phyloP scores from a whole-genome alignment of 2,888 invertebrate species.

The Magallana nippona region DNA sequence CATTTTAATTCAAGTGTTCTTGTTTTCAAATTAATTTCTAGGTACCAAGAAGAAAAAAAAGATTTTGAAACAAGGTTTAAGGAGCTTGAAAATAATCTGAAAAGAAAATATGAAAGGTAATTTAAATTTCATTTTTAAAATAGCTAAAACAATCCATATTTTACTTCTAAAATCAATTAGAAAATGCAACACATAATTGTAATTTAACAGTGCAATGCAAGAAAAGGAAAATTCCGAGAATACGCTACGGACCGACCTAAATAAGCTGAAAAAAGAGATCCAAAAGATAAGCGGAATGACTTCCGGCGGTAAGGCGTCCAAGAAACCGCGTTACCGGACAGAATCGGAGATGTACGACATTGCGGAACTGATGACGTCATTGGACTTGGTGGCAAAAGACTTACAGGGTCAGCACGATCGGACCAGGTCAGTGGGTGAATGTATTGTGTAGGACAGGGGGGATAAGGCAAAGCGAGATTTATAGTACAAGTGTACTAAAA shows the following conservation, averaged over 20 bases:
- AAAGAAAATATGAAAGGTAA: slow-evolving; percentile 39
- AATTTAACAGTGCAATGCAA: slow-evolving; percentile 7
- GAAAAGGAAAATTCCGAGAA: slow-evolving; percentile 7
- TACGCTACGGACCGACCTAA: slow-evolving; percentile 11
- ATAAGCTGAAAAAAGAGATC: slow-evolving; percentile 39
- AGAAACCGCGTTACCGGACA: slow-evolving; percentile 19
- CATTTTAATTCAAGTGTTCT: too few relatives aligned
- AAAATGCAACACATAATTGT: not conserved
- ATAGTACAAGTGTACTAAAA: too few relatives aligned
- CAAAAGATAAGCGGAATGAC: slow-evolving; percentile 7
- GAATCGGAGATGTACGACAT: slow-evolving; percentile 25
- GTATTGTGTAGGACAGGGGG: too few relatives aligned
- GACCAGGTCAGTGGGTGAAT: not conserved
- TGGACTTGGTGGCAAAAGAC: slow-evolving; percentile 37
- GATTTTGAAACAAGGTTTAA: slow-evolving; percentile 48
- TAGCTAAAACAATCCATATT: not conserved
- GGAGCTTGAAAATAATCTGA: slow-evolving; percentile 46
- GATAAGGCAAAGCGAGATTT: too few relatives aligned
- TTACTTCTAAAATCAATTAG: not conserved
- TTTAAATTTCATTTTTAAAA: not conserved
- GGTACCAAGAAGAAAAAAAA: slow-evolving; percentile 46
- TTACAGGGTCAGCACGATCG: slow-evolving; percentile 33
- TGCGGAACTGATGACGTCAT: slow-evolving; percentile 29
- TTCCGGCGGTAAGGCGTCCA: not conserved
- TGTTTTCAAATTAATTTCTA: not conserved